These are phyloP conservation scores for Aix galericulata DNA, from an alignment of 2,113 vertebrate genomes.

Conservation along the genomic window DNA sequence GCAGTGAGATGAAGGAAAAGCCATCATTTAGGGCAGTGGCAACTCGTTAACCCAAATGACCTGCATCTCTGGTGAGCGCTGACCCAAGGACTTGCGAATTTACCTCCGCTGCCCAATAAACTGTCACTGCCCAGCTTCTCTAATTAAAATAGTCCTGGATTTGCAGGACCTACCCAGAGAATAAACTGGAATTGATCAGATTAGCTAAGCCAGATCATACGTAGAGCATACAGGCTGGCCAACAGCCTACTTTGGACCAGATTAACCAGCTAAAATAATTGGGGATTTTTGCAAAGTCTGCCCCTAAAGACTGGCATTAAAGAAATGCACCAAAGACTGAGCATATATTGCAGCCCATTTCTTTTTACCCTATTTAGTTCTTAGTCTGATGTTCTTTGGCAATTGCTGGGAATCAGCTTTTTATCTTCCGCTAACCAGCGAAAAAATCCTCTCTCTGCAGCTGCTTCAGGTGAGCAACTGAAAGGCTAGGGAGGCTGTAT, in stretches of 20 bases:
- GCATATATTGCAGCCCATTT: slow-evolving; percentile 42
- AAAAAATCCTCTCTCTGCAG: background rate
- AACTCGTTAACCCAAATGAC: slow-evolving; percentile 68
- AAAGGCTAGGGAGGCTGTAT: background rate
- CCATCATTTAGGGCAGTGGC: slow-evolving; percentile 49
- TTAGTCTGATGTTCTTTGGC: slow-evolving; percentile 41
- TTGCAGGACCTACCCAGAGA: slow-evolving; percentile 67
- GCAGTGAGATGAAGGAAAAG: slow-evolving; percentile 10
- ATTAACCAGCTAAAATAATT: slow-evolving; percentile 74
- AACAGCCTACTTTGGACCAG: slow-evolving; percentile 70
- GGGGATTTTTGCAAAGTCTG: slow-evolving; percentile 72
- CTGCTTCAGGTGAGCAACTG: slow-evolving; percentile 3
- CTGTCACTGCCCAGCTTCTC: slow-evolving; percentile 52
- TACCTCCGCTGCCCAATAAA: slow-evolving; percentile 64
- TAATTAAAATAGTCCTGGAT: slow-evolving; percentile 73
- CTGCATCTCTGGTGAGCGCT: background rate
- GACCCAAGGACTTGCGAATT: slow-evolving; percentile 55
- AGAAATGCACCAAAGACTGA: slow-evolving; percentile 49
- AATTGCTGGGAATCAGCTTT: slow-evolving; percentile 29
- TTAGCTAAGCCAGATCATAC: slow-evolving; percentile 68
- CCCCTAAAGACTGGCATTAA: slow-evolving; percentile 69
- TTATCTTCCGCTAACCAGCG: slow-evolving; percentile 12
- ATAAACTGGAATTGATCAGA: slow-evolving; percentile 72
- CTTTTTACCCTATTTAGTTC: slow-evolving; percentile 46
- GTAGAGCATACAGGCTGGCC: slow-evolving; percentile 62